Evolutionary conservation across 2,888 invertebrate species (phyloP), one percentile per base, ranked within the genome.

Genomic region (Agapetus fuscipes): DNA sequence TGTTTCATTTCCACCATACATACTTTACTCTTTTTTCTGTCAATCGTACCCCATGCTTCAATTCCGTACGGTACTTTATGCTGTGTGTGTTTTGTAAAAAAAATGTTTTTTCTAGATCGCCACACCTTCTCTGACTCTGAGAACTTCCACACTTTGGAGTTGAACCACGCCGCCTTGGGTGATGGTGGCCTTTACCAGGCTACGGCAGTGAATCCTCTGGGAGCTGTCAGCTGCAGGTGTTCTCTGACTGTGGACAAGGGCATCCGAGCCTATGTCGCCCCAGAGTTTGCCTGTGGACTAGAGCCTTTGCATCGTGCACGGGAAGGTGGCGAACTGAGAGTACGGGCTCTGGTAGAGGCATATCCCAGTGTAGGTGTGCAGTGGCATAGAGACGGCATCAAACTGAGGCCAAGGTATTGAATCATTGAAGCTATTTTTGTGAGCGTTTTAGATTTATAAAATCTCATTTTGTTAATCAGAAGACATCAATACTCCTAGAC

Each of bases 81-180:
- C n/a, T n/a, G n/a, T n/a, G n/a, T n/a, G n/a, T n/a, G n/a, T n/a
- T n/a, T n/a, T n/a, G n/a, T n/a, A n/a, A n/a, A n/a, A n/a, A n/a
- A n/a, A n/a, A n/a, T n/a, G n/a, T n/a, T 30, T 12, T 38, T 42
- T 47, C 2, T 55, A 78, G 77, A 66, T 40, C 72, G 76, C 1
- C 74, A 71, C 50, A 60, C 66, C 3, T 74, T 76, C 49, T 79
- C 74, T 48, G 70, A 74, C 47, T 86, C 86, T 40, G 83, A 84
- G 26, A 76, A 79, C 50, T 89, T 93, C 63, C 81, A 85, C 56
- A 89, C 93, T 0, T 61, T 96, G 47, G 90, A 93, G 60, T 82
- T 95, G 39, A 77, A 78, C 3, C 81, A 81, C 34, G 81, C 89
- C 2, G 70, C 64, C 3, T 61, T 85, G 12, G 84, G 84, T 40